Evolutionary conservation across 2,888 invertebrate species (phyloP).

Genomic region (Agrilus cyanescens): DNA sequence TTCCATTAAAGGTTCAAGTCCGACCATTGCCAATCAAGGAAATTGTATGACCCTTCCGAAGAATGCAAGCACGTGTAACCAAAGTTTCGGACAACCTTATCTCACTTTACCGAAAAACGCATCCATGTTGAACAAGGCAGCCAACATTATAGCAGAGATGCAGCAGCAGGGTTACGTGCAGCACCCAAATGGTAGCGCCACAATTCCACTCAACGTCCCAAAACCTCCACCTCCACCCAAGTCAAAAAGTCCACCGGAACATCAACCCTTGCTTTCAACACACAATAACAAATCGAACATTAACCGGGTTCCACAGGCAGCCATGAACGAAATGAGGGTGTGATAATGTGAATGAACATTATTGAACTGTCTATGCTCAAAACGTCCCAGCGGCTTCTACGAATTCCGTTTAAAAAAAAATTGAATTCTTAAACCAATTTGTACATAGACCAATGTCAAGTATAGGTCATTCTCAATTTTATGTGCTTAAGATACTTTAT

Average conservation of each 20-base stretch:
- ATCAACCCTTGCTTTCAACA: conserved; percentile 41
- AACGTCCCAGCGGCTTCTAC: conserved; percentile 22
- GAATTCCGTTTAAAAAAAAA: conserved; percentile 8
- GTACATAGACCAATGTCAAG: no score
- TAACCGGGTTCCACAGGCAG: conserved; percentile 60
- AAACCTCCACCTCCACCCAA: conserved; percentile 45
- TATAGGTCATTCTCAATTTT: no score
- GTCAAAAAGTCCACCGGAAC: conserved; percentile 44
- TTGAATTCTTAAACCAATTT: no score
- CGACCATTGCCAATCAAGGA: conserved; percentile 42
- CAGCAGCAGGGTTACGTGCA: conserved; percentile 46
- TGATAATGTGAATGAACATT: conserved; percentile 42
- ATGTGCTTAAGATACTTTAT: no score
- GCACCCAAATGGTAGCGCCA: conserved; percentile 48
- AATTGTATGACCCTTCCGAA: conserved; percentile 40
- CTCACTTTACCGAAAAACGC: conserved; percentile 51
- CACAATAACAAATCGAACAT: conserved; percentile 39
- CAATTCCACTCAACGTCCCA: conserved; percentile 44
- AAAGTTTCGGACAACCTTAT: conserved; percentile 25
- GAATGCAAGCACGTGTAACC: conserved; percentile 35
- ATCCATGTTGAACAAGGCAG: conserved; percentile 37
- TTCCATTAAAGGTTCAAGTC: conserved; percentile 49
- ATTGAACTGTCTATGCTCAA: conserved; percentile 15
- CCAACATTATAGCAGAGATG: conserved; percentile 43
- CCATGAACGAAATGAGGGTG: conserved; percentile 84